Percentiles rank a stretch among this genome's conserved stretches.
phyloP scores from a whole-genome alignment of 2,113 vertebrate species.

The Ageneiosus marmoratus region DNA sequence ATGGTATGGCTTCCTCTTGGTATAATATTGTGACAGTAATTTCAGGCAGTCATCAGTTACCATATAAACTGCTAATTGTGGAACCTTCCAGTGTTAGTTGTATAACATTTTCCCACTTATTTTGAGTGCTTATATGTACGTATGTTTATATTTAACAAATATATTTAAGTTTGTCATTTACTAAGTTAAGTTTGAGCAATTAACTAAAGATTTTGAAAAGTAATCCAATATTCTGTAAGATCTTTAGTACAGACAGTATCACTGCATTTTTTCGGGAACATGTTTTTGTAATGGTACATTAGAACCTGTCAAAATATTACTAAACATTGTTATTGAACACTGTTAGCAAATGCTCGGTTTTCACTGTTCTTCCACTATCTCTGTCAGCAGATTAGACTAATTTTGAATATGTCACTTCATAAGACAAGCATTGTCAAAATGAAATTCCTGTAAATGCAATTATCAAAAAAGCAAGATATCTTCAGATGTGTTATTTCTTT shows the following conservation, averaged over 20 bases:
- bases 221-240: too few species aligned
- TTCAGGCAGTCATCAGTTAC: too few species aligned
- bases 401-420: neutral
- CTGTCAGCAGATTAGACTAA: neutral
- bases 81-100: too few species aligned
- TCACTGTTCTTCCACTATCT: neutral
- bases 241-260: neutral
- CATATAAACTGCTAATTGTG: too few species aligned
- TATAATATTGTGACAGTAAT: too few species aligned
- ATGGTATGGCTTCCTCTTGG: too few species aligned
- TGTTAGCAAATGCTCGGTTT: neutral
- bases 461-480: neutral
- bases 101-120: too few species aligned
- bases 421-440: conserved; percentile 2
- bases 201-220: neutral
- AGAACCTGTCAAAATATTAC: neutral
- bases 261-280: neutral
- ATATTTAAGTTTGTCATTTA: too few species aligned
- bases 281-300: neutral
- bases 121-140: too few species aligned
- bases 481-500: neutral
- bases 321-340: neutral
- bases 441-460: neutral
- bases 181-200: too few species aligned
- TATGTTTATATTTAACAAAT: too few species aligned